These are phyloP conservation scores for Chinchilla lanigera DNA, from an alignment of 2,113 vertebrate species.

Conservation along the genomic window DNA sequence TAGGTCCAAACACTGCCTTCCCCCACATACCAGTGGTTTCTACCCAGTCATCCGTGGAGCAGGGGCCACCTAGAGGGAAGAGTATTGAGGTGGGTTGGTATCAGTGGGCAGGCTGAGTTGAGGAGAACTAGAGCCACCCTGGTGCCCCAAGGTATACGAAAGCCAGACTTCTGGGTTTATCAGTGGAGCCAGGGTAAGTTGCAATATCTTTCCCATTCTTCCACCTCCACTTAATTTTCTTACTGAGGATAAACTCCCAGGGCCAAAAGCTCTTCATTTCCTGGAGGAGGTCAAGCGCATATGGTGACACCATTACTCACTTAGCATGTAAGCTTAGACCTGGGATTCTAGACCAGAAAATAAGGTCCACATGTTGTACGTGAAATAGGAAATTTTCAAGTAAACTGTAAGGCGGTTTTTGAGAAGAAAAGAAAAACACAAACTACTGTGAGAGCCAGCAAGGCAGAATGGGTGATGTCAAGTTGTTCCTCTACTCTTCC, in stretches of 20 bases:
- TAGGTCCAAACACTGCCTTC: background rate
- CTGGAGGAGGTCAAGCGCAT: background rate
- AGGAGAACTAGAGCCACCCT: background rate
- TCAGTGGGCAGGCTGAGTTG: background rate
- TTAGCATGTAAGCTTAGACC: background rate
- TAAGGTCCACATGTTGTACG: background rate
- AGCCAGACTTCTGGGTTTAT: background rate
- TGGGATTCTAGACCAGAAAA: background rate
- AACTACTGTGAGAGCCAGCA: background rate
- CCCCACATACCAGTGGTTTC: background rate
- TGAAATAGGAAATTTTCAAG: background rate
- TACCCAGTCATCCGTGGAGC: background rate
- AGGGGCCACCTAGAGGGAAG: background rate
- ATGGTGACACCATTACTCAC: background rate
- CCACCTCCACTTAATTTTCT: background rate
- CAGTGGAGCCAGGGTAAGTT: background rate
- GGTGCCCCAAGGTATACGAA: background rate
- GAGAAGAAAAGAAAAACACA: background rate
- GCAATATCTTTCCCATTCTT: background rate
- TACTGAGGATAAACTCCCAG: background rate
- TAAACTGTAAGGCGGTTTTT: background rate
- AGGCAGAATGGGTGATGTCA: background rate
- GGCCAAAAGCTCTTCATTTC: background rate
- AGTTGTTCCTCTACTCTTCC: background rate
- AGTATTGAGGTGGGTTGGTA: background rate